Evolutionary conservation across 2,888 invertebrate genomes (phyloP).

Genomic region (Lycia hirtaria): DNA sequence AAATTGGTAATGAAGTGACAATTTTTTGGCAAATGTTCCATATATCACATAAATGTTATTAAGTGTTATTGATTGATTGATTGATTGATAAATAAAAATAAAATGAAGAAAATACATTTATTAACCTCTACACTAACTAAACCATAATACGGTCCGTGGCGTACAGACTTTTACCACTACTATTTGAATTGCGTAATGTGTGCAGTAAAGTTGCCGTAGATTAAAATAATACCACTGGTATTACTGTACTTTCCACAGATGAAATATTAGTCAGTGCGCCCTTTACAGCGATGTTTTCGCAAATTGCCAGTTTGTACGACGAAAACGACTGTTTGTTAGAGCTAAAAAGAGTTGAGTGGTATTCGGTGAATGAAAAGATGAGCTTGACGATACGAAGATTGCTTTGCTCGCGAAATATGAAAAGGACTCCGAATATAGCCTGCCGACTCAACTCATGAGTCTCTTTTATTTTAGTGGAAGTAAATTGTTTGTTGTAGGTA

Average conservation of each 20-base stretch:
- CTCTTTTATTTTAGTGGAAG: neutral
- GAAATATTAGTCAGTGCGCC: conserved; percentile 33
- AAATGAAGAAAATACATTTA: no score
- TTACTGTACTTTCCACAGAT: conserved; percentile 4
- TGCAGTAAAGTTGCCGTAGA: no score
- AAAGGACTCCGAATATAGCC: conserved; percentile 33
- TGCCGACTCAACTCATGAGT: neutral
- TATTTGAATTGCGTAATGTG: no score
- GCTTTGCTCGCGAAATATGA: conserved; percentile 26
- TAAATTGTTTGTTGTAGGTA: neutral
- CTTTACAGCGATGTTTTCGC: conserved; percentile 61
- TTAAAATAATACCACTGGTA: neutral
- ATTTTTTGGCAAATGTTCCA: no score
- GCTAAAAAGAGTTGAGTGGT: conserved; percentile 43
- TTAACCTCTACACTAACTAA: no score
- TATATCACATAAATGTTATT: no score
- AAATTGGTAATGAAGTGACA: no score
- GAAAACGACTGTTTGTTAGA: conserved; percentile 45
- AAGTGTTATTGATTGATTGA: no score
- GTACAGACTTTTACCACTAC: no score
- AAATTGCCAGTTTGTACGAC: conserved; percentile 64
- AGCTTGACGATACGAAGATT: conserved; percentile 27
- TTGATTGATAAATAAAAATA: no score
- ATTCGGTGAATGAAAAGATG: conserved; percentile 36
- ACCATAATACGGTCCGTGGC: no score